phyloP scores from a whole-genome alignment of 2,797 vertebrate species.

The Coilia nasus region DNA sequence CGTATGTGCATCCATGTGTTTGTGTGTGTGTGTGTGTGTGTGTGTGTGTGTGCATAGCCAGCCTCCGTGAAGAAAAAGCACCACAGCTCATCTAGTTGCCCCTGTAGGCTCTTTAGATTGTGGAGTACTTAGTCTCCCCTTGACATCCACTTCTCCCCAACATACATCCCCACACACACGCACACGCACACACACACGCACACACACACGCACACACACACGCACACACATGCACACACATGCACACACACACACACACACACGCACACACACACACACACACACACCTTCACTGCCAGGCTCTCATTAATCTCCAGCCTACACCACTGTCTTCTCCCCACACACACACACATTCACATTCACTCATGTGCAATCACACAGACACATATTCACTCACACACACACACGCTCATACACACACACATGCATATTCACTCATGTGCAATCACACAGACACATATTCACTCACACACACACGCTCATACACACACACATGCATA shows the following conservation, averaged over 20 bases:
- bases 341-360: background rate
- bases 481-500: no score
- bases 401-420: no score
- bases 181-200: no score
- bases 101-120: background rate
- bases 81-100: background rate
- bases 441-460: no score
- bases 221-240: no score
- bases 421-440: no score
- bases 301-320: background rate
- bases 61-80: background rate
- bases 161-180: background rate
- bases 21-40: slow-evolving; percentile 3
- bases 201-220: no score
- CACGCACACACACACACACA: no score
- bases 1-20: background rate
- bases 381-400: no score
- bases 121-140: slow-evolving; percentile 1
- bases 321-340: background rate
- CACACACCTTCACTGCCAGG: background rate
- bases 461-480: no score
- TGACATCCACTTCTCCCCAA: background rate
- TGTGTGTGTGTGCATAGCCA: background rate
- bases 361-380: background rate
- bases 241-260: no score